phyloP scores from a whole-genome alignment of 2,888 invertebrate genomes.

The Gastrophysa polygoni region DNA sequence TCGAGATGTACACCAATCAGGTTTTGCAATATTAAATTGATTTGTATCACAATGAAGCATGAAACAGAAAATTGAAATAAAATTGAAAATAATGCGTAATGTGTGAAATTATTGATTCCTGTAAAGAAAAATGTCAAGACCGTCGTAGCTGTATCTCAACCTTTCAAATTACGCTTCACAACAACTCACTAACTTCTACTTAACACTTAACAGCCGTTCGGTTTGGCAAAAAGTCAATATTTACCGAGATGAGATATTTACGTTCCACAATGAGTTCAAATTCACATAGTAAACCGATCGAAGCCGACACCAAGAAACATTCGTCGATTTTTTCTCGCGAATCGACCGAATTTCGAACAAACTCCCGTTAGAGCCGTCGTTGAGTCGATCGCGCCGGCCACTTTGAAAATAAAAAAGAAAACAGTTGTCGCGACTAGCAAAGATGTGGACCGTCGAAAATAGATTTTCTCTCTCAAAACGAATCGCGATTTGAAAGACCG shows the following conservation, averaged over 20 bases:
- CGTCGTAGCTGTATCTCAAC: background rate
- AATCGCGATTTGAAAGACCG: slow-evolving; percentile 28
- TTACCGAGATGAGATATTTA: too few species aligned
- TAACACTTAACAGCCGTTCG: slow-evolving; percentile 11
- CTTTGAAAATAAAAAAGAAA: slow-evolving; percentile 48
- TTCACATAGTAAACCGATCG: slow-evolving; percentile 9
- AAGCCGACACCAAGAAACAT: slow-evolving; percentile 3
- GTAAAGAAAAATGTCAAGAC: background rate
- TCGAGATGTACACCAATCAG: too few species aligned
- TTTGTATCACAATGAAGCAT: too few species aligned
- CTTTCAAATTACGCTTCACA: background rate
- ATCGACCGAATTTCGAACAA: background rate
- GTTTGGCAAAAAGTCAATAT: slow-evolving; percentile 19
- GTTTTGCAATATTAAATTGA: too few species aligned
- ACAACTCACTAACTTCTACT: background rate
- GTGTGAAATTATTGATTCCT: too few species aligned
- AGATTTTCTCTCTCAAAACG: slow-evolving; percentile 11
- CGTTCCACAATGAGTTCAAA: slow-evolving; percentile 6
- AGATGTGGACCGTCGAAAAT: slow-evolving; percentile 43
- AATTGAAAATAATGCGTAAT: background rate
- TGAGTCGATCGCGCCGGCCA: slow-evolving; percentile 34
- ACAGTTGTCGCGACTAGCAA: slow-evolving; percentile 41
- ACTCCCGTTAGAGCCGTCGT: slow-evolving; percentile 16
- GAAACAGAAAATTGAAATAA: slow-evolving; percentile 1
- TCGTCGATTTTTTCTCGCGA: background rate